phyloP scores from a whole-genome alignment of 1,140 invertebrate species.

The Phenacoccus solenopsis region DNA sequence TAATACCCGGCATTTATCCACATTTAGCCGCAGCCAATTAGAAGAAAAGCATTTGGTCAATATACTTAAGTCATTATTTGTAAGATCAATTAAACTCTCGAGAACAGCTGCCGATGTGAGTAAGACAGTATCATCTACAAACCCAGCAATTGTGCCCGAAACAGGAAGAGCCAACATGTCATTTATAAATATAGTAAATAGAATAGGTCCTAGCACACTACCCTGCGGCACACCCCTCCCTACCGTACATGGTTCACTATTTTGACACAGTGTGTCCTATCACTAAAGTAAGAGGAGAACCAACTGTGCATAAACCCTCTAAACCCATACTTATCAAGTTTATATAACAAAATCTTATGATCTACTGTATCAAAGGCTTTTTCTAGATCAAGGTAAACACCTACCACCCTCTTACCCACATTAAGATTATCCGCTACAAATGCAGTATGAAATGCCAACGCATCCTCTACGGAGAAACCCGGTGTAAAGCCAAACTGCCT shows the following conservation, averaged over 20 bases:
- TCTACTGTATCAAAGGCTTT: conserved; percentile 23
- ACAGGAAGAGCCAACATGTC: conserved; percentile 10
- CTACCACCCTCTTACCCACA: neutral
- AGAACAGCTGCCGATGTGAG: too few relatives aligned
- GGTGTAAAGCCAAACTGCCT: conserved; percentile 19
- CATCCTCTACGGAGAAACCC: conserved; percentile 3
- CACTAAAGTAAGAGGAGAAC: conserved; percentile 16
- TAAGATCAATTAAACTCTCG: too few relatives aligned
- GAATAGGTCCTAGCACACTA: conserved; percentile 24
- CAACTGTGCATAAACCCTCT: neutral
- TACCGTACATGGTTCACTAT: neutral
- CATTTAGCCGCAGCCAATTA: too few relatives aligned
- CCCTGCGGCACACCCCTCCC: conserved; percentile 24
- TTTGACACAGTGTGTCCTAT: conserved; percentile 19
- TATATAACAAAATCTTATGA: conserved; percentile 20
- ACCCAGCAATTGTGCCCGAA: neutral
- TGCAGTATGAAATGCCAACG: neutral
- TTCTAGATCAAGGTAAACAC: conserved; percentile 20
- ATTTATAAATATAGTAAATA: conserved; percentile 28
- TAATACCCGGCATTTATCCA: too few relatives aligned
- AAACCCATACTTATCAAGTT: conserved; percentile 14
- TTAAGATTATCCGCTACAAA: neutral
- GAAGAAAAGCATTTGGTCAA: too few relatives aligned
- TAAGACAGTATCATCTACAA: too few relatives aligned
- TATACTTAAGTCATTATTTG: too few relatives aligned